phyloP scores from a whole-genome alignment of 1,140 invertebrate species.

The Trichonephila clavata region DNA sequence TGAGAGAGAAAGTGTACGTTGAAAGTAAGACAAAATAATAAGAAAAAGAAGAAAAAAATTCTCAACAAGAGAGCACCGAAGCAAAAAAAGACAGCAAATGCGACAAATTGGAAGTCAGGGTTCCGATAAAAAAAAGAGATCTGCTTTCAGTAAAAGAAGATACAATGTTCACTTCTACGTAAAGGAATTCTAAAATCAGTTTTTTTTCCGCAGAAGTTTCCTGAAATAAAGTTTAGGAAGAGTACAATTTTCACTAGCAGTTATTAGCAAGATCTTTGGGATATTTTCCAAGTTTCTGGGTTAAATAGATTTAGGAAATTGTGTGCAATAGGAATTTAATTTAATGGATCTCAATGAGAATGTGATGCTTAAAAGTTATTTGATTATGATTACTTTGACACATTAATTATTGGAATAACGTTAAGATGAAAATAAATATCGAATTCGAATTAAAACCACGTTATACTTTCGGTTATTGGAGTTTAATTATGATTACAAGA shows the following conservation, averaged over 20 bases:
- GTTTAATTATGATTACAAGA: not conserved
- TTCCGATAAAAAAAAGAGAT: conserved; percentile 40
- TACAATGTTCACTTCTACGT: conserved; percentile 49
- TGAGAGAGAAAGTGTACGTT: not conserved
- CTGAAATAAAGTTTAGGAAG: not conserved
- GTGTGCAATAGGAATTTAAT: not conserved
- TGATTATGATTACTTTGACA: not conserved
- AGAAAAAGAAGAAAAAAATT: conserved; percentile 4
- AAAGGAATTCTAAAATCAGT: not conserved
- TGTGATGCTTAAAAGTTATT: not conserved
- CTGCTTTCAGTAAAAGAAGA: conserved; percentile 22
- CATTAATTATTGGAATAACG: not conserved
- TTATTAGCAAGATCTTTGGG: not conserved
- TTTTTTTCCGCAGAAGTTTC: not conserved
- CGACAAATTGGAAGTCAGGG: conserved; percentile 40
- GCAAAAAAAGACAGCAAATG: conserved; percentile 11
- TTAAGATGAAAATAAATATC: not conserved
- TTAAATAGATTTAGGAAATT: not conserved
- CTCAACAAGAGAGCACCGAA: not conserved
- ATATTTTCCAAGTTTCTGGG: not conserved
- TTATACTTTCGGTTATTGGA: not conserved
- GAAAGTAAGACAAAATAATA: not conserved
- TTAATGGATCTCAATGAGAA: not conserved
- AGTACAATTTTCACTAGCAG: not conserved
- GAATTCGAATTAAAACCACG: conserved; percentile 15